Evolutionary conservation across 2,113 vertebrate genomes (phyloP).

Genomic region (Micronisus gabar): DNA sequence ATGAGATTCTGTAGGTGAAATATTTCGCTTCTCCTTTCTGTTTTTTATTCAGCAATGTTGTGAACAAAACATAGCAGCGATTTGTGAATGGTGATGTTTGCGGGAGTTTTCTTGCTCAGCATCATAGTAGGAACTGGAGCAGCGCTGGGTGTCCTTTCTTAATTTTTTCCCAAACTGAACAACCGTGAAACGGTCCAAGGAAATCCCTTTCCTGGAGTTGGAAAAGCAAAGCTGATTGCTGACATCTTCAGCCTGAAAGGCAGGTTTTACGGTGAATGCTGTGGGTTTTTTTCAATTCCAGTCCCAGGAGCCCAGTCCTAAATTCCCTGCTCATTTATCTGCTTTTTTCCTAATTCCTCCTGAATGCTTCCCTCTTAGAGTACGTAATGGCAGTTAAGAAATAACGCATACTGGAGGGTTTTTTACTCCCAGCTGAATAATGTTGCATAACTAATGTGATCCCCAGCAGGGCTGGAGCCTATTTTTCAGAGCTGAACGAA

Average conservation of each 20-base stretch:
- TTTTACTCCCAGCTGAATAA: not conserved
- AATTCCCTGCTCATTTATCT: slow-evolving; percentile 5
- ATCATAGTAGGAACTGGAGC: not conserved
- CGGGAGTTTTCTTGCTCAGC: not conserved
- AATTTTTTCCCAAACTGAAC: not conserved
- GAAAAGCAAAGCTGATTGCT: not conserved
- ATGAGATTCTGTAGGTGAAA: not conserved
- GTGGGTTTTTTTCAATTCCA: not conserved
- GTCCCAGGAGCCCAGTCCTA: not conserved
- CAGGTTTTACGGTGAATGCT: not conserved
- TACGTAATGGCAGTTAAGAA: not conserved
- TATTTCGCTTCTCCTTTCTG: not conserved
- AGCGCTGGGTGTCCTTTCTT: too few species aligned
- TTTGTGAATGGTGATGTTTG: not conserved
- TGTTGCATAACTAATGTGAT: not conserved
- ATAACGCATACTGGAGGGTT: not conserved
- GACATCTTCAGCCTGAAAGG: not conserved
- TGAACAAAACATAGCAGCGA: not conserved
- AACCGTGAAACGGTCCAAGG: fast-evolving
- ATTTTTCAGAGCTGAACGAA: not conserved
- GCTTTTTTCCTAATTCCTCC: not conserved
- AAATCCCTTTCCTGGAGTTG: not conserved
- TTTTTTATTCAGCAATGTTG: not conserved
- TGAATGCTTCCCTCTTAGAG: not conserved
- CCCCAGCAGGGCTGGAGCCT: not conserved